These are phyloP conservation scores for Varanus salvator DNA, from an alignment of 2,113 vertebrate genomes.

Conservation along the genomic window DNA sequence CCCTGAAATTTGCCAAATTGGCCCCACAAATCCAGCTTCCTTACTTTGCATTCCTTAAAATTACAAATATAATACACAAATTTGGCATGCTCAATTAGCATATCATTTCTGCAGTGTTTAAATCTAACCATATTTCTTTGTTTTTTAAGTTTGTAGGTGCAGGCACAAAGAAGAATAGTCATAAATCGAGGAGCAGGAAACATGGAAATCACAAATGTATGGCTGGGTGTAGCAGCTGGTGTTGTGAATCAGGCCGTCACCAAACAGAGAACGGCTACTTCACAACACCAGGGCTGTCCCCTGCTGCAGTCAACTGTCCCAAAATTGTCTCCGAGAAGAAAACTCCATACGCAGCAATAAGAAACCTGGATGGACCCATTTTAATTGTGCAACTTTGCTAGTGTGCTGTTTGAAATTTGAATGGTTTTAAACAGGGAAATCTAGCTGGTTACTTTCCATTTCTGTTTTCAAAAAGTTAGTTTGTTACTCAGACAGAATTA, in stretches of 20 bases:
- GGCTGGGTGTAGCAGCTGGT: slow-evolving; percentile 96
- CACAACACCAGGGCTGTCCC: slow-evolving; percentile 97
- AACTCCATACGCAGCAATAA: fast-evolving
- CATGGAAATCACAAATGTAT: neutral
- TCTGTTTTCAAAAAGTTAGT: neutral
- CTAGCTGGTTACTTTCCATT: neutral
- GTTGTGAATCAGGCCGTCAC: slow-evolving; percentile 99
- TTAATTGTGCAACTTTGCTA: neutral
- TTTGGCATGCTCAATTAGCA: neutral
- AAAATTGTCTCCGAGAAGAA: neutral
- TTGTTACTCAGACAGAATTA: neutral
- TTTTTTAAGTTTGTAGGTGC: neutral
- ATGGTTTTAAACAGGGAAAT: neutral
- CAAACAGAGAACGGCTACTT: slow-evolving; percentile 93
- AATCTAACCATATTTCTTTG: slow-evolving; percentile 57
- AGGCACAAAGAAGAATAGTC: neutral
- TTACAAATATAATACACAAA: neutral
- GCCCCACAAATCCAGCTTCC: neutral
- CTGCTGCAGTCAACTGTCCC: slow-evolving; percentile 69
- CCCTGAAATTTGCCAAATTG: neutral
- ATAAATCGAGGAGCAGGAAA: neutral
- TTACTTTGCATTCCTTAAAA: neutral
- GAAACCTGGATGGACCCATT: slow-evolving; percentile 4
- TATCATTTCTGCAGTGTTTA: fast-evolving
- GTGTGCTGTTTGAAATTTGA: neutral